phyloP scores from a whole-genome alignment of 2,797 vertebrate species.

The Botia kubotai region DNA sequence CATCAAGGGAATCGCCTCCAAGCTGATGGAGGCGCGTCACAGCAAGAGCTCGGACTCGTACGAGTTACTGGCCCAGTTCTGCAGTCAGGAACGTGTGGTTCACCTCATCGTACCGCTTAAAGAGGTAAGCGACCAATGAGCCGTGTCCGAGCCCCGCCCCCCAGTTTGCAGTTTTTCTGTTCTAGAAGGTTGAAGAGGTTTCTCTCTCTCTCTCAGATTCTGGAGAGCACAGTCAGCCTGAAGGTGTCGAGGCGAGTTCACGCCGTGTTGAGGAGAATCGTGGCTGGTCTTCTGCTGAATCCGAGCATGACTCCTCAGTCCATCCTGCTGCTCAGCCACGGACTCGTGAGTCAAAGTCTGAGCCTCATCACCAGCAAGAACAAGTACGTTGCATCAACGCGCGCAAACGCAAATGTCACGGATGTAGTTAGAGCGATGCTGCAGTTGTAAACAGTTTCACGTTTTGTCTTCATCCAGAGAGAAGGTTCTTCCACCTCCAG shows the following conservation, averaged over 20 bases:
- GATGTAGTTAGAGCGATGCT: not conserved
- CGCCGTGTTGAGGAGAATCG: constrained; percentile 85
- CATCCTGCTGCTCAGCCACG: constrained; percentile 89
- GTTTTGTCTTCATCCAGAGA: constrained; percentile 70
- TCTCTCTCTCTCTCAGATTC: constrained; percentile 73
- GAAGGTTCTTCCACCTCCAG: constrained; percentile 74
- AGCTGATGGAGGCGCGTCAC: constrained; percentile 95
- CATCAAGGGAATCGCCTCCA: constrained; percentile 93
- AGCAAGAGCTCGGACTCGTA: constrained; percentile 96
- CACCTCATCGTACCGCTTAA: constrained; percentile 92
- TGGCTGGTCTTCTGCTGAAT: constrained; percentile 89
- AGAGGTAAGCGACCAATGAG: constrained; percentile 79
- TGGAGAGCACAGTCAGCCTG: constrained; percentile 87
- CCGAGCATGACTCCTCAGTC: constrained; percentile 82
- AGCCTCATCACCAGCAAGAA: constrained; percentile 90
- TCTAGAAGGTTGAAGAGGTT: not conserved
- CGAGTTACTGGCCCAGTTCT: constrained; percentile 89
- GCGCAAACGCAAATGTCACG: not conserved
- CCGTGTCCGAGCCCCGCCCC: not conserved
- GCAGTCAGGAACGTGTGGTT: constrained; percentile 86
- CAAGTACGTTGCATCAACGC: constrained; percentile 76
- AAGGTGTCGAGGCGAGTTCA: constrained; percentile 89
- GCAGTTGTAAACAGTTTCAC: not conserved
- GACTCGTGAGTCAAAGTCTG: constrained; percentile 93
- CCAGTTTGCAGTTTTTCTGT: not conserved